Evolutionary conservation across 2,797 vertebrate genomes (phyloP), one percentile per base, ranked within the genome.

Genomic region (Paguma larvata): DNA sequence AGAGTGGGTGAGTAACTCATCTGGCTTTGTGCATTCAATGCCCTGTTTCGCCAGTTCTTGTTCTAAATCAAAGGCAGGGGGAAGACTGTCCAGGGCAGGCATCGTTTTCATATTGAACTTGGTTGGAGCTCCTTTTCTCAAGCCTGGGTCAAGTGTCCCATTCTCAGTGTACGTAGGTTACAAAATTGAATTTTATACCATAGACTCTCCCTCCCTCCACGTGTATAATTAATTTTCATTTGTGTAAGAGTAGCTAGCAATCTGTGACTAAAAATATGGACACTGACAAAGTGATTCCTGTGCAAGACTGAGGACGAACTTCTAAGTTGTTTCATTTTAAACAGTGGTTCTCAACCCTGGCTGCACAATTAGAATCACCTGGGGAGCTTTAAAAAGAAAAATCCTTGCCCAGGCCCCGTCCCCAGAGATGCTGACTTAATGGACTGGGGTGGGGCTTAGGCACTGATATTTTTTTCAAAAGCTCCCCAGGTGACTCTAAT

Each of bases 241-340:
- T 90, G 34, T 56, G 9, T 59, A 77, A 53, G 34, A 78, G 32
- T 25, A 70, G 62, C 18, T 25, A 70, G 62, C 18, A 87, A 80
- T 91, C 73, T 91, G 38, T 67, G 32, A 80, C 46, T 56, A 85
- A 27, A 77, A 53, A 70, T 85, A 48, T 46, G 46, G 79, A 48
- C 9, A 27, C 80, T 85, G 80, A 83, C 85, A 85, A 85, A 63
- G 46, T 53, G 48, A 82, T 87, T 82, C 34, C n/a, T 72, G n/a
- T 67, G 30, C 83, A 88, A 32, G 62, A 85, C n/a, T 67, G 16
- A 90, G 32, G 63, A 84, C 5, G 1, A 89, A 87, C 12, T 38
- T 95, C 41, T 44, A 75, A 32, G n/a, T 62, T 96, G 88, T 77
- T 97, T 96, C 70, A 87, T 95, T 90, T 95, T 96, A 92, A 96